Evolutionary conservation across 92 coral and sea anemone species (phyloP), one percentile per base, ranked within the genome.

Genomic region (Phenganax marumi): DNA sequence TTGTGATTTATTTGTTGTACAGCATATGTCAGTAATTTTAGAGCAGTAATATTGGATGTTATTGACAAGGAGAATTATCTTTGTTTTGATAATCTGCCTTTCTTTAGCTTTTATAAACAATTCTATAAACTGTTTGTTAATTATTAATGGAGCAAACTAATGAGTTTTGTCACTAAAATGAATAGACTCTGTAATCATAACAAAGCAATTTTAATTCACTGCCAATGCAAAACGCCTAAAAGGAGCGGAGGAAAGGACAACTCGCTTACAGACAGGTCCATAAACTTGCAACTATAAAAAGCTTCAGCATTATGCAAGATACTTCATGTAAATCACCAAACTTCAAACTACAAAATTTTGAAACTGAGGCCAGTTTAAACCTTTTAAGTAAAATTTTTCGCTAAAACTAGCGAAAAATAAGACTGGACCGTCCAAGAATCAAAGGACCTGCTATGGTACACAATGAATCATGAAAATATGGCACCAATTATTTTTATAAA

Each of bases 151-250:
- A 39, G 25, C 76, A 70, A 70, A 22, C 47, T 70, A 52, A 75
- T 75, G 66, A 75, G 66, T 75, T 75, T 54, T 60, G 60, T 2
- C 26, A 22, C 55, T 52, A 75, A 75, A 26, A 75, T 75, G 48
- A 52, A 75, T 21, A 64, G 70, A 24, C 70, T 21, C 23, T 19
- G 26, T 64, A 64, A 64, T 46, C 66, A 75, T 48, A 75, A 73
- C 79, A 49, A 23, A 64, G 16, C 70, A 64, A 64, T 21, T 58
- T 18, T 23, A 58, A 58, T 58, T 58, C 16, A 14, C 12, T 58
- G 8, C 65, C 0, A 18, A 58, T 1, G 65, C 65, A 58, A 58
- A 58, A 58, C 21, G 23, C 8, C 19, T 1, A 7, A 46, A 68
- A 0, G 50, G 39, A 14, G 51, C 52, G 8, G n/a, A 0, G 21